Percentiles rank a stretch among this genome's conserved stretches.
Conservation (phyloP, 35 echinoderm and acorn worm species). For the Patiria miniata region DNA sequence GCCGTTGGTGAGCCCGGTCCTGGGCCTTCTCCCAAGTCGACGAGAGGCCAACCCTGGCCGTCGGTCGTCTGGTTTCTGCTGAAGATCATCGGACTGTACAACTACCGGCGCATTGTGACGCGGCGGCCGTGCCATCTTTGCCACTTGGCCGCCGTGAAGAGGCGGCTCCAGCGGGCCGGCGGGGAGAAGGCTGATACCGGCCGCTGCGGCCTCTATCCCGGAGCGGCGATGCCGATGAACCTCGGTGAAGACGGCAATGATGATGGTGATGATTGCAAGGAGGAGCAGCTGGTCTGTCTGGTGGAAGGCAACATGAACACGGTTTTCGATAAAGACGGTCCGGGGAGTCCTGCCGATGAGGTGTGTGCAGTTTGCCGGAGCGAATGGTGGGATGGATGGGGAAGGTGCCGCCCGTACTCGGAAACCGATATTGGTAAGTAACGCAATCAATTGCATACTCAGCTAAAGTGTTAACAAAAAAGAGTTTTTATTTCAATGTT, state of each 20-base stretch:
- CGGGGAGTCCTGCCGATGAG: too few species aligned
- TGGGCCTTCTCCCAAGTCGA: not conserved
- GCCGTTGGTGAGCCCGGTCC: too few species aligned
- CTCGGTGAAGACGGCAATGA: not conserved
- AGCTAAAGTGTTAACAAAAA: too few species aligned
- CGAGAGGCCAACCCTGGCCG: not conserved
- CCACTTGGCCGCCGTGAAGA: not conserved
- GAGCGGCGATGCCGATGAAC: not conserved
- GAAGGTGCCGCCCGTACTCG: not conserved
- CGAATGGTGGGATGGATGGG: not conserved
- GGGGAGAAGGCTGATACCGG: not conserved
- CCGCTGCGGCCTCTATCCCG: not conserved
- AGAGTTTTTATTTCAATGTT: too few species aligned
- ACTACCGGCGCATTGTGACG: not conserved
- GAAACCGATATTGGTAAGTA: slow-evolving; percentile 23
- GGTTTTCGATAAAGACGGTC: too few species aligned
- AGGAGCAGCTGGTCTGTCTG: too few species aligned
- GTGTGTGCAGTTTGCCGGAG: not conserved
- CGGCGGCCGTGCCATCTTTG: not conserved
- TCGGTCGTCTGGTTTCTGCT: slow-evolving; percentile 2
- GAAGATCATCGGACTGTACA: not conserved
- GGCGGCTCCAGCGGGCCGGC: not conserved
- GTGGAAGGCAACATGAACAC: too few species aligned
- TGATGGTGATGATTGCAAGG: not conserved
- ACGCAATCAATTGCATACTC: too few species aligned